Evolutionary conservation across 2,888 invertebrate species (phyloP), one percentile per base, ranked within the genome.

Genomic region (Sarcophaga subvicina): DNA sequence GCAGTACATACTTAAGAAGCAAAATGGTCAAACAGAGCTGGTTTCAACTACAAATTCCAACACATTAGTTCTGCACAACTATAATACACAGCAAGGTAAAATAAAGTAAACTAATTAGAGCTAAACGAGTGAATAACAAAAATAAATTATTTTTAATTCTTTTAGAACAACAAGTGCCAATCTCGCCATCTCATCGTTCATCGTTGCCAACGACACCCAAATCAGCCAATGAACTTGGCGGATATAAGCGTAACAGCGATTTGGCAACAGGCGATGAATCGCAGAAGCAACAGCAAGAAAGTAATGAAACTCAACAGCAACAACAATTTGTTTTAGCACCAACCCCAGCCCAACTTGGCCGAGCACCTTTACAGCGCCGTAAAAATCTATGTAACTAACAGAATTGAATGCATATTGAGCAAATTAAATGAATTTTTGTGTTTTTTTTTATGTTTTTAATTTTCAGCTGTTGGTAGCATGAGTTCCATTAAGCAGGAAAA

Each of bases 301-400:
- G 85, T 14, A 82, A 81, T 75, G 91, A 91, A 66, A 90, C 90
- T 37, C 93, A 54, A 54, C 54, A 54, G 37, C 93, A 93, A 85
- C 92, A 94, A 84, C 92, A 94, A 89, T 97, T 97, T 94, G 96
- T 98, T 80, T 94, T 98, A 89, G 98, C 98, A 66, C 98, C 98
- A 0, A 99, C 98, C 1, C 98, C 98, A 4, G 98, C 98, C 47
- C 98, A 98, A 93, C 95, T 98, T 82, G 98, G 98, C 72, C 95
- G 96, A 89, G 98, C 98, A 60, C 98, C 98, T 11, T 93, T 98
- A 76, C 98, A 98, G 94, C 96, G 98, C 92, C 95, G 98, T 91
- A 96, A 97, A 91, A 97, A 97, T 91, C 95, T 97, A 95, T 96
- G 97, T 97, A 90, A 90, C 91, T 90, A 54, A 17, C 54, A 14